A percentile compares a stretch with the other conserved stretches of the same genome.
phyloP scores from a whole-genome alignment of 1,140 invertebrate species.

The Rhynchophorus ferrugineus region DNA sequence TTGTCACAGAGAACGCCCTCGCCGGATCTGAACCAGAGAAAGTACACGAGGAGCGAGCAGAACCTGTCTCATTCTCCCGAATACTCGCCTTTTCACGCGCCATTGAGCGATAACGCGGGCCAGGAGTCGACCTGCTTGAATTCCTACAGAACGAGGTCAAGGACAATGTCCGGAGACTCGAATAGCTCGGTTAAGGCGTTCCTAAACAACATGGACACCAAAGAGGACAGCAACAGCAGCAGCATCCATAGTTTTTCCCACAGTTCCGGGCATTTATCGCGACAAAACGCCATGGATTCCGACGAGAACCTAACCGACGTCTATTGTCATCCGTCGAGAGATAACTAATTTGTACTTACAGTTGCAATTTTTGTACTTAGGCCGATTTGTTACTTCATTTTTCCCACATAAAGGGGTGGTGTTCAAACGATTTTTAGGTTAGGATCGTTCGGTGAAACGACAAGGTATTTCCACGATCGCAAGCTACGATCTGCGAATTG shows the following conservation, averaged over 20 bases:
- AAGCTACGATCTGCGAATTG: too few relatives aligned
- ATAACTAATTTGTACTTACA: background rate
- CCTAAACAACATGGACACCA: constrained; percentile 7
- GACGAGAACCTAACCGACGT: constrained; percentile 34
- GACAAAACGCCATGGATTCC: constrained; percentile 37
- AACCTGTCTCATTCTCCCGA: constrained; percentile 24
- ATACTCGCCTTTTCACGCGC: constrained; percentile 4
- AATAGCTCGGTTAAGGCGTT: constrained; percentile 20
- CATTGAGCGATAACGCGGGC: background rate
- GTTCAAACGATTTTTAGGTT: too few relatives aligned
- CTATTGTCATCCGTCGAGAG: constrained; percentile 34
- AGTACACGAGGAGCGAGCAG: constrained; percentile 22
- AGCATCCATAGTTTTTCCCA: constrained; percentile 30
- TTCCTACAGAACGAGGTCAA: constrained; percentile 13
- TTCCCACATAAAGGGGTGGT: too few relatives aligned
- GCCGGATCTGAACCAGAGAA: constrained; percentile 19
- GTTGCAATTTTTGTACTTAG: too few relatives aligned
- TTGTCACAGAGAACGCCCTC: constrained; percentile 32
- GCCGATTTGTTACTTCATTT: too few relatives aligned
- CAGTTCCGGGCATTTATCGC: constrained; percentile 31
- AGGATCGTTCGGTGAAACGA: too few relatives aligned
- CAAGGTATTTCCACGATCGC: too few relatives aligned
- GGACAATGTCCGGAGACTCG: constrained; percentile 30
- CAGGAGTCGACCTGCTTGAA: background rate
- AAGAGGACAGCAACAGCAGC: constrained; percentile 16